phyloP scores from a whole-genome alignment of 1,140 invertebrate species.

The Dufourea novaeangliae region DNA sequence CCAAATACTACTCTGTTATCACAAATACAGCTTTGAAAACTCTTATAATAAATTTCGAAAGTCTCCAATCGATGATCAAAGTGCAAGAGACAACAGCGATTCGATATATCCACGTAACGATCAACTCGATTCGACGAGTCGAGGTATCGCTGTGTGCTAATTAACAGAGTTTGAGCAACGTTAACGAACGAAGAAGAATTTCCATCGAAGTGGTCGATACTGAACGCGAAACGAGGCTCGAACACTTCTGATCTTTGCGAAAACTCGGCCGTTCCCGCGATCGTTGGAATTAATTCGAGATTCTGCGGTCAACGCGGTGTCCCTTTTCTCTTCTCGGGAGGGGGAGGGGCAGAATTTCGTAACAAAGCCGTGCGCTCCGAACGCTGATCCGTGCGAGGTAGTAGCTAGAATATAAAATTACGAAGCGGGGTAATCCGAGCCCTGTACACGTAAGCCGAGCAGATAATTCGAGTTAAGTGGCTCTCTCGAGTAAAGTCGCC shows the following conservation, averaged over 20 bases:
- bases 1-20: too few relatives aligned
- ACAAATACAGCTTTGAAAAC: too few relatives aligned
- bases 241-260: not conserved
- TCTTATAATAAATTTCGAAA: too few relatives aligned
- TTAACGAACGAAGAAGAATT: not conserved
- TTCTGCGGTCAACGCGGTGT: not conserved
- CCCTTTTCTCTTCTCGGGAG: not conserved
- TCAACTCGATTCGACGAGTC: not conserved
- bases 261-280: not conserved
- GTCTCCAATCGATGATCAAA: too few relatives aligned
- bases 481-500: slow-evolving; percentile 31
- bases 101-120: too few relatives aligned
- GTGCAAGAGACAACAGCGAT: too few relatives aligned
- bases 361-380: slow-evolving; percentile 14
- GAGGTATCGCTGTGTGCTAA: not conserved
- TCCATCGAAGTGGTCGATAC: not conserved
- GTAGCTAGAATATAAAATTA: slow-evolving; percentile 68
- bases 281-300: not conserved
- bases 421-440: slow-evolving; percentile 58
- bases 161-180: not conserved
- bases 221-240: not conserved
- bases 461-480: slow-evolving; percentile 68
- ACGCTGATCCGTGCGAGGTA: slow-evolving; percentile 32
- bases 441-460: slow-evolving; percentile 66
- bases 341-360: slow-evolving; percentile 6